Evolutionary conservation across 2,888 invertebrate species (phyloP).

Genomic region (Limnephilus marmoratus): DNA sequence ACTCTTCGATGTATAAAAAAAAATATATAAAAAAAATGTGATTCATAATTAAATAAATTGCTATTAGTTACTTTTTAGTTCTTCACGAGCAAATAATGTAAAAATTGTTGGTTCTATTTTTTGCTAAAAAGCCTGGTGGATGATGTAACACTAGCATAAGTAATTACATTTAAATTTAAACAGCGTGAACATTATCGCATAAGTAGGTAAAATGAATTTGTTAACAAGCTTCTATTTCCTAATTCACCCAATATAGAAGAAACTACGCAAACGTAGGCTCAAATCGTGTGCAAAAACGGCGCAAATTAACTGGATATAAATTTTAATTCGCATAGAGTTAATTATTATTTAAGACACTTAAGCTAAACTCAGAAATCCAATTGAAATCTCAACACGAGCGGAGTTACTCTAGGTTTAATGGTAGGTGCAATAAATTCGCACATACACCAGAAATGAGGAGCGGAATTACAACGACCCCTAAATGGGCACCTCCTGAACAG

Average conservation of each 20-base stretch:
- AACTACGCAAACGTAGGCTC: not conserved
- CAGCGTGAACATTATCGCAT: not conserved
- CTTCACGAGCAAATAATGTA: too few relatives aligned
- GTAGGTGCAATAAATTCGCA: constrained; percentile 47
- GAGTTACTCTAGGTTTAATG: constrained; percentile 39
- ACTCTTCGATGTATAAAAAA: too few relatives aligned
- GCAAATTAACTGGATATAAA: constrained; percentile 14
- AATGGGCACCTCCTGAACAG: constrained; percentile 59
- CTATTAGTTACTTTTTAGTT: too few relatives aligned
- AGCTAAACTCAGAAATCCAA: constrained; percentile 42
- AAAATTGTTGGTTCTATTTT: not conserved
- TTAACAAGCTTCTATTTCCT: not conserved
- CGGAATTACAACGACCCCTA: constrained; percentile 55
- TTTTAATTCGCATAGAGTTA: constrained; percentile 18
- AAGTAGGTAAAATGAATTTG: not conserved
- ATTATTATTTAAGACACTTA: constrained; percentile 46
- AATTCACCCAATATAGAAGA: not conserved
- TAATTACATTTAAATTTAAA: not conserved
- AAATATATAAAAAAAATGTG: too few relatives aligned
- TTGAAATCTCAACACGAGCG: constrained; percentile 43
- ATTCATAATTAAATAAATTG: too few relatives aligned
- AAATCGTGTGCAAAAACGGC: constrained; percentile 1
- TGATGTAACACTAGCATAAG: not conserved
- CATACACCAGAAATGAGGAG: constrained; percentile 49
- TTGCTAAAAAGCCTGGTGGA: not conserved